phyloP scores from a whole-genome alignment of 2,113 vertebrate species.

The Zosterops lateralis region DNA sequence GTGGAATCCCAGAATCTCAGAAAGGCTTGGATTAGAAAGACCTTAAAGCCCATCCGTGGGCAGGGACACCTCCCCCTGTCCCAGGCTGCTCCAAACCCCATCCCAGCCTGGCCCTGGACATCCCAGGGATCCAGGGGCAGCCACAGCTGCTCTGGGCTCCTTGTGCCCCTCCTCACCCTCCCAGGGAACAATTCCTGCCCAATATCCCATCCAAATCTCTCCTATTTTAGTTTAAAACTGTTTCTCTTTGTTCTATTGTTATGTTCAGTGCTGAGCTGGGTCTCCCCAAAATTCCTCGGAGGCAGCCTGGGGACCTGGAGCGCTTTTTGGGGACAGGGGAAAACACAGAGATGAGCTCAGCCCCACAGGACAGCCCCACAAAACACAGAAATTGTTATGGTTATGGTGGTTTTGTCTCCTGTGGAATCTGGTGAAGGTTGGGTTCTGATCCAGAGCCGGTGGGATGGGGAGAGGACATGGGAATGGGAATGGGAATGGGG shows the following conservation, averaged over 20 bases:
- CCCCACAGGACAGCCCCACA: too few species aligned
- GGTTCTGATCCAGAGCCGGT: background rate
- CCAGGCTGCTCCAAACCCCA: background rate
- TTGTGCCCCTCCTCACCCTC: background rate
- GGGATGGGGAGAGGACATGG: fast-evolving
- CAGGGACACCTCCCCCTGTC: fast-evolving
- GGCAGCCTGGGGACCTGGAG: background rate
- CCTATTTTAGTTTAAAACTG: background rate
- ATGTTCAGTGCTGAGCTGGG: background rate
- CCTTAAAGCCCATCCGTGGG: background rate
- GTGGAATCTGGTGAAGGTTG: background rate
- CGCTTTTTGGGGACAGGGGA: fast-evolving
- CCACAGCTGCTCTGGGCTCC: background rate
- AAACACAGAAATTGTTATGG: too few species aligned
- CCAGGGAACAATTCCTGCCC: background rate
- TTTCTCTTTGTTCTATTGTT: background rate
- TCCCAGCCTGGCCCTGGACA: background rate
- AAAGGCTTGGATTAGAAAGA: fast-evolving
- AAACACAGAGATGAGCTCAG: fast-evolving
- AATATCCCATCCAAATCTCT: background rate
- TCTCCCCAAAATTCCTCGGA: background rate
- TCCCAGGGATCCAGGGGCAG: background rate
- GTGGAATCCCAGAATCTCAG: background rate
- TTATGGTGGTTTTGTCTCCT: fast-evolving
- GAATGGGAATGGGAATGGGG: background rate